These are phyloP conservation scores for Phortica magna DNA, from an alignment of 2,888 invertebrate species.

Conservation along the genomic window DNA sequence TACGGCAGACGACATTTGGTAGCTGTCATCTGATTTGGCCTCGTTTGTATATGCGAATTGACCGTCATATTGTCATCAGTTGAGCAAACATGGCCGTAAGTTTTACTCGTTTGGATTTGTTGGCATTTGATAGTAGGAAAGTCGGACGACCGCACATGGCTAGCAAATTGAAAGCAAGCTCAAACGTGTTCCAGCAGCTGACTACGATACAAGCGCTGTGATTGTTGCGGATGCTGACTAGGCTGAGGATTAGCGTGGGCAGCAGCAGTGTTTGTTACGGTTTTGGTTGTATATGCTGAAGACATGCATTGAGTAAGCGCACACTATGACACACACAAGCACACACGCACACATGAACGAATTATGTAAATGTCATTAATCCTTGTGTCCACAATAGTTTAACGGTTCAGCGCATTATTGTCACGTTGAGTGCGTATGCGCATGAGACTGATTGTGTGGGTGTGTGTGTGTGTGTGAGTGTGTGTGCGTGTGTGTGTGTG, in stretches of 20 bases:
- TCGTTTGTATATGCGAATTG: conserved; percentile 2
- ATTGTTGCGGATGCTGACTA: not conserved
- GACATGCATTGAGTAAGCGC: not conserved
- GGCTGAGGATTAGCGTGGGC: too few relatives aligned
- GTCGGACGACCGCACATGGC: conserved; percentile 38
- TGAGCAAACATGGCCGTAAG: not conserved
- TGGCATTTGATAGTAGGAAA: not conserved
- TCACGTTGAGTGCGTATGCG: conserved; percentile 55
- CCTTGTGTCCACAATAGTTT: conserved; percentile 73
- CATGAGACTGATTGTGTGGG: not conserved
- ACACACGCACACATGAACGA: conserved; percentile 55
- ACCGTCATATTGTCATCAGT: conserved; percentile 24
- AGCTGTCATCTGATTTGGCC: not conserved
- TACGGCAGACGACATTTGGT: not conserved
- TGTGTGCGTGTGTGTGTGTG: not conserved
- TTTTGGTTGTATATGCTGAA: conserved; percentile 1
- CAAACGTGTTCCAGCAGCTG: conserved; percentile 70
- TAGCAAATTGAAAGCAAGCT: conserved; percentile 72
- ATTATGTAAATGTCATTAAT: conserved; percentile 74
- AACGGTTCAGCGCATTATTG: conserved; percentile 72
- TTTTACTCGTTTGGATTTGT: not conserved
- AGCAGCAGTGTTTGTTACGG: too few relatives aligned
- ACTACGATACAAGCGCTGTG: conserved; percentile 46
- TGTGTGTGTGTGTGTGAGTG: not conserved
- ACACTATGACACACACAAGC: not conserved